These are phyloP conservation scores for Drosophila mayri DNA, from an alignment of 1,140 invertebrate genomes.

Conservation along the genomic window DNA sequence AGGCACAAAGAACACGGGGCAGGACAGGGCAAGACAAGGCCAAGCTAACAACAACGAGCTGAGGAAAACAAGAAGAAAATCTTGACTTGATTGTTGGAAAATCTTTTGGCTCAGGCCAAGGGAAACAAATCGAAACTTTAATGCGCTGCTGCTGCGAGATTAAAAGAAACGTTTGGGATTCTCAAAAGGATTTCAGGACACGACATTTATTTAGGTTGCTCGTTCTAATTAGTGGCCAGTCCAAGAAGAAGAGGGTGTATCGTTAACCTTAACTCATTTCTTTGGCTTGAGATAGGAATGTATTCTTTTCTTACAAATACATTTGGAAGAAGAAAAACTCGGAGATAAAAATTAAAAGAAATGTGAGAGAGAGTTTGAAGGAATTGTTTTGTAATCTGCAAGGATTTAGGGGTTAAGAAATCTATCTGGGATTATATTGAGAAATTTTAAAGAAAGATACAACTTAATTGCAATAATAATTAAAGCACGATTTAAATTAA, in stretches of 20 bases:
- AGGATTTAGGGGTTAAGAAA: neutral
- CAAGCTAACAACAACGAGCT: conserved; percentile 29
- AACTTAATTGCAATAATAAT: neutral
- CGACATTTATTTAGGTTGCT: conserved; percentile 46
- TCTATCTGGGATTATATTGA: neutral
- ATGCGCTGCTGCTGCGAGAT: conserved; percentile 30
- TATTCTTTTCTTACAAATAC: neutral
- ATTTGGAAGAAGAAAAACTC: neutral
- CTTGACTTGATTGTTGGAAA: conserved; percentile 47
- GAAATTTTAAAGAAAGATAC: neutral
- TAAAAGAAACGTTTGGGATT: conserved; percentile 46
- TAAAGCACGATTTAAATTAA: too few species aligned
- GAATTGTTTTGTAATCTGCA: conserved; percentile 1
- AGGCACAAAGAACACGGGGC: conserved; percentile 21
- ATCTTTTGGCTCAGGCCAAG: conserved; percentile 39
- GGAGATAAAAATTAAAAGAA: neutral
- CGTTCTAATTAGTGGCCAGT: conserved; percentile 24
- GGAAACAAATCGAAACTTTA: conserved; percentile 47
- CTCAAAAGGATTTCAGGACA: conserved; percentile 48
- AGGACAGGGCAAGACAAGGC: conserved; percentile 14
- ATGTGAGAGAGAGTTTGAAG: neutral
- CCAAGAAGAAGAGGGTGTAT: neutral
- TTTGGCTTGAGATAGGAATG: neutral
- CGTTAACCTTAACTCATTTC: conserved; percentile 1
- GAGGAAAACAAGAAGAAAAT: conserved; percentile 45